A percentile compares a stretch with the other conserved stretches of the same genome.
Evolutionary conservation across 2,888 invertebrate genomes (phyloP).

Genomic region (Monoplex corrugatus): DNA sequence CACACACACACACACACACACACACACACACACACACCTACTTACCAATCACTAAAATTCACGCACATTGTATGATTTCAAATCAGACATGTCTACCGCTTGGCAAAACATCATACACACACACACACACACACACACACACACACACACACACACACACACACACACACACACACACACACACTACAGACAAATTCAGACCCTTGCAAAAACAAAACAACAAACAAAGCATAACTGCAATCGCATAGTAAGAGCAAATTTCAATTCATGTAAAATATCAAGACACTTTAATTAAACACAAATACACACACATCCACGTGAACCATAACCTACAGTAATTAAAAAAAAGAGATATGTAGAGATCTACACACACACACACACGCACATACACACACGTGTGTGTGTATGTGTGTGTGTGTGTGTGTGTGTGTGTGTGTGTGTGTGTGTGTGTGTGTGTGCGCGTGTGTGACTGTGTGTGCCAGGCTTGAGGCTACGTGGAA

Average conservation of each 20-base stretch:
- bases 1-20: not conserved
- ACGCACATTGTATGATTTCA: too few species aligned
- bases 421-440: slow-evolving; percentile 34
- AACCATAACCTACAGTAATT: too few species aligned
- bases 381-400: slow-evolving; percentile 18
- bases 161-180: slow-evolving; percentile 2
- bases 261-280: too few species aligned
- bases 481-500: not conserved
- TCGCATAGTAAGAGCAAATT: too few species aligned
- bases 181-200: slow-evolving; percentile 17
- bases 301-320: too few species aligned
- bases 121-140: not conserved
- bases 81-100: too few species aligned
- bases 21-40: not conserved
- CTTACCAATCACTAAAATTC: too few species aligned
- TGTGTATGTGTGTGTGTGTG: slow-evolving; percentile 31
- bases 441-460: slow-evolving; percentile 31
- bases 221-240: too few species aligned
- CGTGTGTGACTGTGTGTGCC: slow-evolving; percentile 25
- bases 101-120: not conserved
- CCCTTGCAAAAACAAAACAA: not conserved
- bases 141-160: not conserved
- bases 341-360: too few species aligned
- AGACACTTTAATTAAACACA: too few species aligned
- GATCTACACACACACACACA: not conserved